These are phyloP conservation scores for Mactromeris polynyma DNA, from an alignment of 2,888 invertebrate species.

Conservation along the genomic window DNA sequence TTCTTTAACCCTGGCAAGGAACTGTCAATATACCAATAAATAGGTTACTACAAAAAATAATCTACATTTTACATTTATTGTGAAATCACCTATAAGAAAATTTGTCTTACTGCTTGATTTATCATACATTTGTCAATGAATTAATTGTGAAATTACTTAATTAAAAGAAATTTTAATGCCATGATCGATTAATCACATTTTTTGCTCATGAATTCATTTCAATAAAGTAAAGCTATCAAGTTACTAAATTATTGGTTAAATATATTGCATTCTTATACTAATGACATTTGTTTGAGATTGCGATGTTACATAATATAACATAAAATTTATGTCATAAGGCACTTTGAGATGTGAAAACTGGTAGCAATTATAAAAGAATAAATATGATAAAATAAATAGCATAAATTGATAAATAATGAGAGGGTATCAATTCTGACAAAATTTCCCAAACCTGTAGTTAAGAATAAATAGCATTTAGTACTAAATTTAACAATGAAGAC, in stretches of 20 bases:
- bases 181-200: no score
- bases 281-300: no score
- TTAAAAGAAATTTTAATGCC: no score
- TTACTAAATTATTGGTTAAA: no score
- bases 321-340: no score
- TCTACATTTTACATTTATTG: not conserved
- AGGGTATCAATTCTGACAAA: not conserved
- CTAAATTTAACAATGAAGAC: not conserved
- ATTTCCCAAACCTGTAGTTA: not conserved
- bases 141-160: no score
- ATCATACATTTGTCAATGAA: no score
- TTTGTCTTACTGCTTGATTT: not conserved
- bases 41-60: not conserved
- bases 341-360: not conserved
- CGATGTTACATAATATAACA: no score
- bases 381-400: not conserved
- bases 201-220: no score
- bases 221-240: no score
- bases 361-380: not conserved
- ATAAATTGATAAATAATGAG: not conserved
- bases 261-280: no score
- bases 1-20: not conserved
- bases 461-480: not conserved
- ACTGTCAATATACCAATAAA: not conserved
- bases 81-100: not conserved